These are phyloP conservation scores for Gonocerus acuteangulatus DNA, from an alignment of 2,888 invertebrate species.

Conservation along the genomic window DNA sequence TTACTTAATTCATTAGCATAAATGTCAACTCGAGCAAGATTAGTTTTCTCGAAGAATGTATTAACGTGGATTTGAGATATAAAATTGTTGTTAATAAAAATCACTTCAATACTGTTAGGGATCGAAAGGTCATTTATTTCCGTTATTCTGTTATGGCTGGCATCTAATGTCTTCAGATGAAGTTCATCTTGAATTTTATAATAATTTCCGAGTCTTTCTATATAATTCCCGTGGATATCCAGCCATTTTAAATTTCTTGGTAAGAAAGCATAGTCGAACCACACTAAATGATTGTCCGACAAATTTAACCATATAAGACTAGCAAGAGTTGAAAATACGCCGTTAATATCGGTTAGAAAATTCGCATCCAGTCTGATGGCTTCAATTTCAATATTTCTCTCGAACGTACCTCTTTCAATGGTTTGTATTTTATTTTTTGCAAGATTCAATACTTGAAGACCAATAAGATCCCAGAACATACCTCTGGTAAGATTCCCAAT, in stretches of 20 bases:
- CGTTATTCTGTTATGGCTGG: constrained; percentile 78
- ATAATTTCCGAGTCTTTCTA: constrained; percentile 79
- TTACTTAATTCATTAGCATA: constrained; percentile 79
- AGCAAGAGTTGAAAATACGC: constrained; percentile 77
- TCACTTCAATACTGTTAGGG: constrained; percentile 77
- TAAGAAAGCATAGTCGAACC: constrained; percentile 89
- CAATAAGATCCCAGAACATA: constrained; percentile 79
- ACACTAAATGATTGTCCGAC: constrained; percentile 82
- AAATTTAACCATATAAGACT: constrained; percentile 79
- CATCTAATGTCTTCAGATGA: constrained; percentile 72
- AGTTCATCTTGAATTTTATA: constrained; percentile 72
- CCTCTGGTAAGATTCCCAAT: constrained; percentile 75
- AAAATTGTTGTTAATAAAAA: constrained; percentile 84
- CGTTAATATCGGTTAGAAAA: constrained; percentile 80
- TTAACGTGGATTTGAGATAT: constrained; percentile 72
- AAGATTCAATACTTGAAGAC: constrained; percentile 75
- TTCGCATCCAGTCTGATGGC: constrained; percentile 83
- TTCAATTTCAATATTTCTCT: constrained; percentile 70
- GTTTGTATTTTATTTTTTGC: constrained; percentile 75
- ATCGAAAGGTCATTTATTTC: constrained; percentile 77
- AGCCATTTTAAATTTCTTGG: constrained; percentile 84
- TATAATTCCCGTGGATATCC: constrained; percentile 83
- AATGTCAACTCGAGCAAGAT: constrained; percentile 78
- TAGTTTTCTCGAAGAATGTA: constrained; percentile 77
- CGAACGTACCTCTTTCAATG: constrained; percentile 77